Conservation (phyloP, 2,113 vertebrate genomes). For the Sylvietta virens region DNA sequence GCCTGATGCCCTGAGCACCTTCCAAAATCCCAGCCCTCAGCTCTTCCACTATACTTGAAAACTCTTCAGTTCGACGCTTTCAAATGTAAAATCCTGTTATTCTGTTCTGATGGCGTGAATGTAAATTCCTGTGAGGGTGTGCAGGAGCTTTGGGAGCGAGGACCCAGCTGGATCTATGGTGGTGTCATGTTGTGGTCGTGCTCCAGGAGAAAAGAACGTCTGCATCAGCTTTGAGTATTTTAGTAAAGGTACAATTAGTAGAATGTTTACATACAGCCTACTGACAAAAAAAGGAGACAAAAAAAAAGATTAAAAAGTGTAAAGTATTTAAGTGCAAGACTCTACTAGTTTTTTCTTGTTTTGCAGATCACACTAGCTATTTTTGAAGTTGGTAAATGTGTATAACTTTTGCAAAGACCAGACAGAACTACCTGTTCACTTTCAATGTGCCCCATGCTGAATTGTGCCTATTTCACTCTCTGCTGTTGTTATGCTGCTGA, state of each 20-base stretch:
- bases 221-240: neutral
- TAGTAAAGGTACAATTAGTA: slow-evolving; percentile 30
- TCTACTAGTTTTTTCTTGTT: slow-evolving; percentile 49
- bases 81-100: neutral
- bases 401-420: slow-evolving; percentile 50
- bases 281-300: neutral
- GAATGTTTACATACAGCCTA: slow-evolving; percentile 62
- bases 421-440: slow-evolving; percentile 59
- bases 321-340: slow-evolving; percentile 45
- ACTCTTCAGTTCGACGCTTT: neutral
- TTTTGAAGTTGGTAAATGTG: slow-evolving; percentile 44
- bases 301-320: neutral
- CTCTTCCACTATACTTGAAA: slow-evolving; percentile 44
- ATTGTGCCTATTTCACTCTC: slow-evolving; percentile 65
- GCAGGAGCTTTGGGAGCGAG: neutral
- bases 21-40: slow-evolving; percentile 23
- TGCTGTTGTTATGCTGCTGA: slow-evolving; percentile 69
- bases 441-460: slow-evolving; percentile 58
- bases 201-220: neutral
- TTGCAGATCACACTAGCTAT: slow-evolving; percentile 48
- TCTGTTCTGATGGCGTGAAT: slow-evolving; percentile 23
- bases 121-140: slow-evolving; percentile 21
- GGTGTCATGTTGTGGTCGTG: neutral
- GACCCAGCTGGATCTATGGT: neutral
- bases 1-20: neutral